Evolutionary conservation across 2,113 vertebrate species (phyloP), one percentile per base, ranked within the genome.

Genomic region (Procavia capensis): DNA sequence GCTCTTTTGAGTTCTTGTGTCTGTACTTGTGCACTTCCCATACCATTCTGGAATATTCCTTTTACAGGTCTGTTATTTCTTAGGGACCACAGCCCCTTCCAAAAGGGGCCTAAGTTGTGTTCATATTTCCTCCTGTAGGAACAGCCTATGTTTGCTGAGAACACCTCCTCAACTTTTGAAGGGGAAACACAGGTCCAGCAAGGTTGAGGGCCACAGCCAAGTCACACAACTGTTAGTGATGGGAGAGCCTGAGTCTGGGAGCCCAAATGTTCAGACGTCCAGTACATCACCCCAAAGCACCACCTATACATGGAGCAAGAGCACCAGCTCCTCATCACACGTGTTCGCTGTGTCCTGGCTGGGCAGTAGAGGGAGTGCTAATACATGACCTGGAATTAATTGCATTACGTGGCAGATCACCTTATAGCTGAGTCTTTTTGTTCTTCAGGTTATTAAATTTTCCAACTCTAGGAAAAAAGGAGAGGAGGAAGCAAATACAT

Each of bases 251-350:
- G 0, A 4, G 13, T 41, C 31, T 14, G 31, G 31, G n/a, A 87
- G 43, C 14, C 14, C 22, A 1, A 4, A 6, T 41, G 47, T 70
- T 70, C 29, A 87, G 59, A 57, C 3, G 36, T 17, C 4, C 6
- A 24, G 6, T 6, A 43, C 14, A 64, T 16, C 50, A 72, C n/a
- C 20, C n/a, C 22, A 3, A 39, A 82, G 75, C 41, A n/a, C 13
- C 22, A 39, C 79, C 4, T n/a, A 10, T 50, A 45, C 80, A 6
- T 5, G 0, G 2, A 25, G 9, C 29, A 3, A 45, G 27, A 24
- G 57, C 29, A 5, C 0, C 0, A 50, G 34, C 0, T 54, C 16
- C 74, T 68, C 41, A 64, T 80, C 34, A 45, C 7, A 34, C 7
- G 45, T 4, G 5, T 9, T 47, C 39, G 24, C 72, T 2, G 0